Evolutionary conservation across 2,888 invertebrate genomes (phyloP), one percentile per base, ranked within the genome.

Genomic region (Anthophora plumipes): DNA sequence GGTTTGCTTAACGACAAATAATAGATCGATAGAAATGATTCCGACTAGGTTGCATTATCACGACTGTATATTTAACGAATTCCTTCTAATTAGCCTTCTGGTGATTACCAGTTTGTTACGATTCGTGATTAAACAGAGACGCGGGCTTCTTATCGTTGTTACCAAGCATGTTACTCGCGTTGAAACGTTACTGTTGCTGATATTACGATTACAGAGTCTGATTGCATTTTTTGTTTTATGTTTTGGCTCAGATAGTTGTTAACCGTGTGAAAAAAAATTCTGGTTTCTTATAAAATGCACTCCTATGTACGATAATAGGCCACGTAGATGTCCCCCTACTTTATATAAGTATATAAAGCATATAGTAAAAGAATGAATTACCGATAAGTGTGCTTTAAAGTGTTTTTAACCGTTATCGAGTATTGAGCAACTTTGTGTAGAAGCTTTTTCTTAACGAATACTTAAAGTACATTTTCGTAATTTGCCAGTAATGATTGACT

Each of bases 401-500:
- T 22, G 5, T 12, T 12, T n/a, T 54, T 20, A 31, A 25, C n/a
- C 11, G 14, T n/a, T 54, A 41, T 22, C 11, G 22, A 3, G 7
- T 12, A 57, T 11, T 48, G 14, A 9, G 8, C 12, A 43, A 39
- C 12, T 46, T n/a, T 8, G 55, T 22, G 22, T 2, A 11, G 37
- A n/a, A 17, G n/a, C n/a, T 43, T 39, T 12, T 59, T 12, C 11
- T 12, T n/a, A 52, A 57, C 8, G 7, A 64, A 39, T 12, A 9
- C 39, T 31, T 66, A 72, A 72, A 59, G 46, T 20, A 66, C 46
- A 59, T 77, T 66, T 66, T 39, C 52, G 22, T 74, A 37, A 50
- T 52, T 39, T 61, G n/a, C 48, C n/a, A 41, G 43, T 20, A 48
- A 52, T 74, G 50, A 9, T 22, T 4, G n/a, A n/a, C n/a, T 7